A percentile compares a stretch with the other conserved stretches of the same genome.
phyloP scores from a whole-genome alignment of 1,140 invertebrate species.

The Chrysopa pallens region DNA sequence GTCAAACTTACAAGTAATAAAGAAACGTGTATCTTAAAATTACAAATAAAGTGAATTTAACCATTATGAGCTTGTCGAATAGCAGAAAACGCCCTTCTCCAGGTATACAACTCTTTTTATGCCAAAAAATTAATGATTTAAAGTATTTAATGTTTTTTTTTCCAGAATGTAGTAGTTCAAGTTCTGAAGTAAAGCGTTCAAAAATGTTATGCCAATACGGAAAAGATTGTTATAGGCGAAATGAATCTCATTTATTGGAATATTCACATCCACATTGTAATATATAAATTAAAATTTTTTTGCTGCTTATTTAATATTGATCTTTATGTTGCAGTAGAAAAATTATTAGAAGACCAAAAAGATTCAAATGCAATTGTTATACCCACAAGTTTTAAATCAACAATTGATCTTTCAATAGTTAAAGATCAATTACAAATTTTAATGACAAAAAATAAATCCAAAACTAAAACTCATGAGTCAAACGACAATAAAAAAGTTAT shows the following conservation, averaged over 20 bases:
- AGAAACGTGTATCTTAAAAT: too few species aligned
- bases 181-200: neutral
- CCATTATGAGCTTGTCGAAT: too few species aligned
- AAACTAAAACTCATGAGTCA: too few species aligned
- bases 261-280: constrained; percentile 62
- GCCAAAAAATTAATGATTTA: too few species aligned
- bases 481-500: too few species aligned
- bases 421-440: constrained; percentile 10
- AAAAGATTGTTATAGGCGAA: constrained; percentile 59
- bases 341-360: neutral
- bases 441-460: constrained; percentile 1
- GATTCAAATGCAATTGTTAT: constrained; percentile 6
- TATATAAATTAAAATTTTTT: constrained; percentile 5
- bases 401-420: constrained; percentile 12
- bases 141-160: too few species aligned
- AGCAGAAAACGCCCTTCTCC: too few species aligned
- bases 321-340: constrained; percentile 1
- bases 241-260: constrained; percentile 63
- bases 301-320: neutral
- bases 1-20: too few species aligned
- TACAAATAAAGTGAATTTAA: too few species aligned
- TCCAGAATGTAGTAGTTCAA: too few species aligned
- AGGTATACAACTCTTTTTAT: too few species aligned
- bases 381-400: constrained; percentile 1
- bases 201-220: constrained; percentile 15